These are phyloP conservation scores for Mus spretus DNA, from an alignment of 2,797 vertebrate species.

Conservation along the genomic window DNA sequence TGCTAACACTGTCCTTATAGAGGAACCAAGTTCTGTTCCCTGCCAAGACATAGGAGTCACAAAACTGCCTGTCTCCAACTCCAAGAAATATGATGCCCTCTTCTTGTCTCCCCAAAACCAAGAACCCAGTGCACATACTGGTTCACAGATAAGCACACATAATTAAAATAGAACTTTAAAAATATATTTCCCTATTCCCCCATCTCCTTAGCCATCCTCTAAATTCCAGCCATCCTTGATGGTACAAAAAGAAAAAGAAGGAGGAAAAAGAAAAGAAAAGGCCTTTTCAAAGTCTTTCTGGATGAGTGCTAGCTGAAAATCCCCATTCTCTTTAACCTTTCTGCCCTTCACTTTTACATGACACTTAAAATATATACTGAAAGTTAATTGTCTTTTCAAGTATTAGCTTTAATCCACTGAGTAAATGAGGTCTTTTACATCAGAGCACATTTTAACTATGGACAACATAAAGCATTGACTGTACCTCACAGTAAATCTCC, in stretches of 20 bases:
- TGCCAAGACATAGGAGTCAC: neutral
- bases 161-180: neutral
- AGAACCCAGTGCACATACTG: neutral
- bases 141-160: neutral
- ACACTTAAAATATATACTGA: slow-evolving; percentile 43
- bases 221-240: neutral
- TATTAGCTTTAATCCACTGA: neutral
- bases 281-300: neutral
- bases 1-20: too few species aligned
- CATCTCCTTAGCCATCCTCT: neutral
- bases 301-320: neutral
- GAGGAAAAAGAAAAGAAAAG: neutral
- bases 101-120: neutral
- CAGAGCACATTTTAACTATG: slow-evolving; percentile 7
- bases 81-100: too few species aligned
- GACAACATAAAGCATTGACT: neutral
- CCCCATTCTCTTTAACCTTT: neutral
- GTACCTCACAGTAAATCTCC: neutral
- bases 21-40: neutral
- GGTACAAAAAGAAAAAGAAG: too few species aligned
- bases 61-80: neutral
- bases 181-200: neutral
- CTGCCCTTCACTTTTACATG: slow-evolving; percentile 20
- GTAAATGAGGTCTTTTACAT: slow-evolving; percentile 4
- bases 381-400: slow-evolving; percentile 12